A percentile compares a stretch with the other conserved stretches of the same genome.
phyloP scores from a whole-genome alignment of 2,888 invertebrate genomes.

The Nemotelus nigrinus region DNA sequence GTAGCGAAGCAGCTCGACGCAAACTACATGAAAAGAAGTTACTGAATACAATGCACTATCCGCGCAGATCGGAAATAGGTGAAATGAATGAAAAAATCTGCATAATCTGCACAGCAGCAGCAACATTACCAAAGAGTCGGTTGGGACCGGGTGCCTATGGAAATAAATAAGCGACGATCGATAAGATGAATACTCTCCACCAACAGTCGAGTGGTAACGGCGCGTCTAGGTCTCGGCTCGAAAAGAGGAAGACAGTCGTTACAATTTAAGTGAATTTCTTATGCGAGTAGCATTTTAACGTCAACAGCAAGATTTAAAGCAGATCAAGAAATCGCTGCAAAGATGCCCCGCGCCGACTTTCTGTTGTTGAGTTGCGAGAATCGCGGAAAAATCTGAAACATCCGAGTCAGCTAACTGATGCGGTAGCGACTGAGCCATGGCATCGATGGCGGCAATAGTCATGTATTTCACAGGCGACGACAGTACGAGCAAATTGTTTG shows the following conservation, averaged over 20 bases:
- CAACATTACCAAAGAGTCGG: background rate
- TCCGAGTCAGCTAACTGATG: slow-evolving; percentile 16
- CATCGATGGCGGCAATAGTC: slow-evolving; percentile 15
- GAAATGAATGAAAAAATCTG: slow-evolving; percentile 23
- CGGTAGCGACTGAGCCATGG: slow-evolving; percentile 18
- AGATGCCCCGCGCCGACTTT: background rate
- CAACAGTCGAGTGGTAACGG: background rate
- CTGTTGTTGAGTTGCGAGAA: too few relatives aligned
- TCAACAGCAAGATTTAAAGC: slow-evolving; percentile 30
- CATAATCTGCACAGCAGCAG: background rate
- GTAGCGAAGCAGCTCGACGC: background rate
- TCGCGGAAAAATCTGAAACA: background rate
- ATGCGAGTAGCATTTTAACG: slow-evolving; percentile 7
- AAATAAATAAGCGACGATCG: background rate
- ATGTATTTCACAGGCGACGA: slow-evolving; percentile 25
- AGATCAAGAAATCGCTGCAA: background rate
- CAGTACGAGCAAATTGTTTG: slow-evolving; percentile 39
- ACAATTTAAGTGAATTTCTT: slow-evolving; percentile 24
- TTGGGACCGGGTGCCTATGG: background rate
- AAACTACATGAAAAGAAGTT: slow-evolving; percentile 11
- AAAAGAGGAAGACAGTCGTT: background rate
- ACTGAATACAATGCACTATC: slow-evolving; percentile 15
- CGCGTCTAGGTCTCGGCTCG: background rate
- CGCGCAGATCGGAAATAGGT: background rate
- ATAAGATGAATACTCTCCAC: background rate